Evolutionary conservation across 1,140 invertebrate species (phyloP), one percentile per base, ranked within the genome.

Genomic region (Sycophaga agraensis): DNA sequence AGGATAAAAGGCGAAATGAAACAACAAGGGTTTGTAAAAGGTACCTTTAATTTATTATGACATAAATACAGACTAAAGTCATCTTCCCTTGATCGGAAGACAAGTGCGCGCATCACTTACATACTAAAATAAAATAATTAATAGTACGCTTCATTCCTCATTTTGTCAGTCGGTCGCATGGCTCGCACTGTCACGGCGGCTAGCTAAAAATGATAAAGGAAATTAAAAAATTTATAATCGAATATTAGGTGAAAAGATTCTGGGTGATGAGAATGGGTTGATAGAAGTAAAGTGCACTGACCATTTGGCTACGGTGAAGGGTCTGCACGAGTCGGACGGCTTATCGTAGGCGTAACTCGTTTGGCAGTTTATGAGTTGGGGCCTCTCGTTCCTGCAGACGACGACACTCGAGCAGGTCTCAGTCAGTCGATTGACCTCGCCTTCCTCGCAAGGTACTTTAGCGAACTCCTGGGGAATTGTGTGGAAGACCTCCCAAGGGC

Each of bases 331-430:
- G 11, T 73, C 72, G 11, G 73, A 70, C 0, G 66, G 64, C 45
- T 55, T 70, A 42, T 80, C 77, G 50, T 75, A 79, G 16, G 67
- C 64, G 22, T 69, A 62, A 39, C 74, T 75, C 16, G 61, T 22
- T 12, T 68, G 61, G 60, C 77, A 80, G 11, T 70, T 66, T 6
- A 79, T 62, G 22, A 79, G 48, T 34, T 75, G 67, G 5, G 73
- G 73, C 26, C 61, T 56, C 5, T 59, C 63, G 22, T 68, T 67
- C 16, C 73, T 72, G 19, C 78, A 80, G 14, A 77, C 68, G 3
- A 78, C 65, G 7, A 80, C 75, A 22, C 65, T 74, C 0, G 70
- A 70, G 39, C 78, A 80, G 9, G 63, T 31, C 1, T 76, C 67
- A 40, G 72, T 73, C 5, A 80, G 65, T 24, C 67, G 71, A 42